Evolutionary conservation across 1,140 invertebrate genomes (phyloP), one percentile per base, ranked within the genome.

Genomic region (Saccostrea glomerata): DNA sequence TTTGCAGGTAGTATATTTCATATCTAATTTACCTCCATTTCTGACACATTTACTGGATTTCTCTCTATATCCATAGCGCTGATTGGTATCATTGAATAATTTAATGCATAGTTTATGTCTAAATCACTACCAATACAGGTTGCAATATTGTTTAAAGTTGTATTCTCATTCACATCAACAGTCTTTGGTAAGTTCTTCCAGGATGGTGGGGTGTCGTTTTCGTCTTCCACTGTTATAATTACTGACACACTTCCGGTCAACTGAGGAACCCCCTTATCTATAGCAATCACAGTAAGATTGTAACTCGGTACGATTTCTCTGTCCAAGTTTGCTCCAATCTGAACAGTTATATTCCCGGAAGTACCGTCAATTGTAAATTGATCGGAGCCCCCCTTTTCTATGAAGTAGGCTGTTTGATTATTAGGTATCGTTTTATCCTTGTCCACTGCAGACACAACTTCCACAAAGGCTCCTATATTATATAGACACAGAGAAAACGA

Each of bases 371-470:
- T 66, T n/a, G 73, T 77, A 36, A 87, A 87, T 63, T 54, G 36
- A 47, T 87, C 86, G n/a, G 86, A 87, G 6, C 77, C 86, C 25
- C 86, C 86, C 6, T 63, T 87, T 84, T 87, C 86, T 30, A 87
- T 87, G 40, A 83, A 87, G 82, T 63, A 87, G 9, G 55, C 25
- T 13, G n/a, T 6, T 83, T 63, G 2, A 23, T 87, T 87, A 36
- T 87, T 87, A 6, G 86, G 86, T 40, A 15, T 23, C 11, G 58
- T 87, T 23, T 56, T 70, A 25, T 87, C 86, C 0, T n/a, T 36
- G 60, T 87, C 86, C 5, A 2, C 5, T 60, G 86, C 86, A 63
- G 55, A 87, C 17, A 87, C 77, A n/a, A 1, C 15, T 1, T 11
- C 12, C 7, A 87, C 77, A 70, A 25, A 6, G 20, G 36, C 36